Percentiles rank a stretch among this genome's conserved stretches.
Evolutionary conservation across 2,888 invertebrate species (phyloP).

Genomic region (Melieria crassipennis): DNA sequence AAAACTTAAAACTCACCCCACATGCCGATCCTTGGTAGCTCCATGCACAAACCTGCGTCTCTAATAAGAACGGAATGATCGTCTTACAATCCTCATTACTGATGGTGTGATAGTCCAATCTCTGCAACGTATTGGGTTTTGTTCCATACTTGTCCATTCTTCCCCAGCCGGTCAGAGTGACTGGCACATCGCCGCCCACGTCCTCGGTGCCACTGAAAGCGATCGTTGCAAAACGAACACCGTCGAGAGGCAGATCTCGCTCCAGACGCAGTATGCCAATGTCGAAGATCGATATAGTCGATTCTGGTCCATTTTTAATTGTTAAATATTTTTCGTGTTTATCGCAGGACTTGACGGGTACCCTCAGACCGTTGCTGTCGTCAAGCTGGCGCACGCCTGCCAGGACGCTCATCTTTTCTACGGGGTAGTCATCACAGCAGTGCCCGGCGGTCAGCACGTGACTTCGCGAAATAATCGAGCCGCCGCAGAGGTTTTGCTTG

Average conservation of each 20-base stretch:
- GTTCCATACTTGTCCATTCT: too few relatives aligned
- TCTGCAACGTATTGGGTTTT: conserved; percentile 55
- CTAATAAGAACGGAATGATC: conserved; percentile 49
- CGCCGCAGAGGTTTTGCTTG: conserved; percentile 59
- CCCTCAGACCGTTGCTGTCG: conserved; percentile 47
- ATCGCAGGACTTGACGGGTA: conserved; percentile 47
- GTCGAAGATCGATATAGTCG: conserved; percentile 48
- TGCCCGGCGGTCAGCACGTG: conserved; percentile 63
- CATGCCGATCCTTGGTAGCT: conserved; percentile 54
- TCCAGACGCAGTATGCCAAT: conserved; percentile 57
- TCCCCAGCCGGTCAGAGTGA: conserved; percentile 64
- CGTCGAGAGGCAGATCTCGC: conserved; percentile 52
- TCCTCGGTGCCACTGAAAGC: conserved; percentile 43
- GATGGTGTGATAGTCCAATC: conserved; percentile 56
- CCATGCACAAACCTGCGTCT: conserved; percentile 62
- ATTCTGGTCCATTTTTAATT: too few relatives aligned
- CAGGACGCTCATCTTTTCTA: conserved; percentile 50
- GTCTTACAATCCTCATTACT: conserved; percentile 54
- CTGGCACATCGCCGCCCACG: conserved; percentile 51
- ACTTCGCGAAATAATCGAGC: conserved; percentile 57
- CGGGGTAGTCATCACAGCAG: conserved; percentile 55
- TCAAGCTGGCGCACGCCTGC: conserved; percentile 54
- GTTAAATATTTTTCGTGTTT: conserved; percentile 58
- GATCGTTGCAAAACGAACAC: conserved; percentile 63
- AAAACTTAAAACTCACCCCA: conserved; percentile 49